These are phyloP conservation scores for Eupithecia exiguata DNA, from an alignment of 2,888 invertebrate species.

Conservation along the genomic window DNA sequence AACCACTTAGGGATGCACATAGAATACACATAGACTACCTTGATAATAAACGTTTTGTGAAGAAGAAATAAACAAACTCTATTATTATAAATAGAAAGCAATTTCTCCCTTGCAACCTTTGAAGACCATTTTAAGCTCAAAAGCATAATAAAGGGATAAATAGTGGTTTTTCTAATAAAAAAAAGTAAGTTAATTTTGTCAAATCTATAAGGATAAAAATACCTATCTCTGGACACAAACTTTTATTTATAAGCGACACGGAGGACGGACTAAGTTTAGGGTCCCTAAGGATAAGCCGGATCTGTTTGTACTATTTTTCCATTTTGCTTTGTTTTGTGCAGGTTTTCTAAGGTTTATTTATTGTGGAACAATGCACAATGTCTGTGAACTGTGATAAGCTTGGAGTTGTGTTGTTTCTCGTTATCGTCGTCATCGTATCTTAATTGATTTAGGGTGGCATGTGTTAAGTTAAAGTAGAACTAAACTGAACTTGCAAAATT, in stretches of 20 bases:
- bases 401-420: background rate
- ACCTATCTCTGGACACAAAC: slow-evolving; percentile 11
- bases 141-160: background rate
- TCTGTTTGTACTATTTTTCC: slow-evolving; percentile 36
- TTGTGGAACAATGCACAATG: slow-evolving; percentile 2
- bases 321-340: slow-evolving; percentile 38
- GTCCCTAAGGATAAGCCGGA: slow-evolving; percentile 45
- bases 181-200: background rate
- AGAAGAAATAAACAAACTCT: too few species aligned
- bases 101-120: background rate
- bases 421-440: background rate
- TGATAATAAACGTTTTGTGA: too few species aligned
- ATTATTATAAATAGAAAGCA: background rate
- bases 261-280: slow-evolving; percentile 47
- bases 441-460: background rate
- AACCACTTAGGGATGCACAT: too few species aligned
- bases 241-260: slow-evolving; percentile 26
- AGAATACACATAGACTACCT: too few species aligned
- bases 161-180: background rate
- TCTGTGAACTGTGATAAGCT: slow-evolving; percentile 1
- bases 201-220: slow-evolving; percentile 41
- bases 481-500: too few species aligned
- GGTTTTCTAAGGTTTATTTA: slow-evolving; percentile 15
- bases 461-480: background rate
- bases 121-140: background rate